Percentiles rank a stretch among this genome's conserved stretches.
Conservation (phyloP, 2,888 invertebrate species). For the Tridacna gigas region DNA sequence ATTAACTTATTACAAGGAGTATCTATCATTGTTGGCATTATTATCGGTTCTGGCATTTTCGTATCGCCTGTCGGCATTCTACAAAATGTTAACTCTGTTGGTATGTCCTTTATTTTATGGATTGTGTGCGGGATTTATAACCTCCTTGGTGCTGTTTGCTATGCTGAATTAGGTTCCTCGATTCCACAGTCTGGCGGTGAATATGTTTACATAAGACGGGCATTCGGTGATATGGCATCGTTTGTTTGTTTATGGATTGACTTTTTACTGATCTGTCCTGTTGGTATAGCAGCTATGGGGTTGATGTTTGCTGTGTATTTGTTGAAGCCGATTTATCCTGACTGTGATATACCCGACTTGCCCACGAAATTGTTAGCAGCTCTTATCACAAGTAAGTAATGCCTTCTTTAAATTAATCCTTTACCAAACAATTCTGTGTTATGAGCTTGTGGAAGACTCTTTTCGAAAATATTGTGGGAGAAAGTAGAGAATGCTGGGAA, state of each 20-base stretch:
- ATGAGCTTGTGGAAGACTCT: background rate
- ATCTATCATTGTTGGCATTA: slow-evolving; percentile 96
- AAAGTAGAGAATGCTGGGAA: background rate
- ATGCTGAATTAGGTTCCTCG: slow-evolving; percentile 95
- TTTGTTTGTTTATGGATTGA: slow-evolving; percentile 84
- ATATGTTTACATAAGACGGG: slow-evolving; percentile 86
- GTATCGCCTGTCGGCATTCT: slow-evolving; percentile 96
- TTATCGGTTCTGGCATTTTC: slow-evolving; percentile 97
- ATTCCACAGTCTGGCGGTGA: slow-evolving; percentile 88
- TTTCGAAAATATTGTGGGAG: background rate
- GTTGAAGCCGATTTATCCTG: slow-evolving; percentile 82
- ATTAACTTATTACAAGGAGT: slow-evolving; percentile 95
- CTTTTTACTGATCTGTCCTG: slow-evolving; percentile 82
- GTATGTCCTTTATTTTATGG: slow-evolving; percentile 94
- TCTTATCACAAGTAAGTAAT: slow-evolving; percentile 81
- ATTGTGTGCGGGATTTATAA: slow-evolving; percentile 92
- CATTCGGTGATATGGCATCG: slow-evolving; percentile 82
- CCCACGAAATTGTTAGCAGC: slow-evolving; percentile 78
- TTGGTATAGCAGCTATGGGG: slow-evolving; percentile 82
- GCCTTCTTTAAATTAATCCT: background rate
- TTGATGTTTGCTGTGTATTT: slow-evolving; percentile 83
- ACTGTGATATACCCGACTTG: slow-evolving; percentile 79
- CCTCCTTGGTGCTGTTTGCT: slow-evolving; percentile 93
- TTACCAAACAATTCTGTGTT: background rate
- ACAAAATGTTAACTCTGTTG: slow-evolving; percentile 90